Evolutionary conservation across 1,140 invertebrate species (phyloP), one percentile per base, ranked within the genome.

Genomic region (Dinothrombium tinctorium): DNA sequence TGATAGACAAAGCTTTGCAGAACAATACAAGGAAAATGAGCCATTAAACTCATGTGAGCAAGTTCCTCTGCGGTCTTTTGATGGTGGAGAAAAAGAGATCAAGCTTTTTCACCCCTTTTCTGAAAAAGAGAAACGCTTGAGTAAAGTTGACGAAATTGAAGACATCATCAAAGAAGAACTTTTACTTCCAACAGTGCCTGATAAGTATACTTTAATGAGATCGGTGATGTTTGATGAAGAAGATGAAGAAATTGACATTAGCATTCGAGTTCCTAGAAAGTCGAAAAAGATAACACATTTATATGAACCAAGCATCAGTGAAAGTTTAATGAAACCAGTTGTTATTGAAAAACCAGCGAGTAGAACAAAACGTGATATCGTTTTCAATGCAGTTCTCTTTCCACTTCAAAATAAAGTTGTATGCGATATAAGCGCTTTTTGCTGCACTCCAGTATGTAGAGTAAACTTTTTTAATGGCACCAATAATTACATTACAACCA

Each of bases 391-490:
- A 5, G 38, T 41, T 28, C 7, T 21, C 11, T 25, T 15, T 17
- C 3, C 25, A 0, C 12, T 40, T 21, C 17, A 42, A 29, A 14
- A 48, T 8, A 42, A 42, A 15, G 5, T 31, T 8, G 23, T 24
- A 11, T 17, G 15, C 24, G 43, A 48, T 37, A 35, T 31, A n/a
- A 28, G 29, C 17, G 37, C 46, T 25, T 22, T 48, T 29, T 17
- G 31, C 5, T 14, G n/a, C 25, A 3, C 33, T 11, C 3, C 9
- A 15, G 21, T 11, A 12, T 44, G 43, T 14, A 41, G 29, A 47
- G 35, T 42, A n/a, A 21, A 24, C 17, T 48, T 48, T 22, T 26
- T 39, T 19, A 41, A 42, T 31, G 44, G 46, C 12, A 42, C 44
- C 3, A 25, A 26, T 8, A 31, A 37, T 26, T 46, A 42, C 14